Evolutionary conservation across 1,140 invertebrate genomes (phyloP), one percentile per base, ranked within the genome.

Genomic region (Marisa cornuarietis): DNA sequence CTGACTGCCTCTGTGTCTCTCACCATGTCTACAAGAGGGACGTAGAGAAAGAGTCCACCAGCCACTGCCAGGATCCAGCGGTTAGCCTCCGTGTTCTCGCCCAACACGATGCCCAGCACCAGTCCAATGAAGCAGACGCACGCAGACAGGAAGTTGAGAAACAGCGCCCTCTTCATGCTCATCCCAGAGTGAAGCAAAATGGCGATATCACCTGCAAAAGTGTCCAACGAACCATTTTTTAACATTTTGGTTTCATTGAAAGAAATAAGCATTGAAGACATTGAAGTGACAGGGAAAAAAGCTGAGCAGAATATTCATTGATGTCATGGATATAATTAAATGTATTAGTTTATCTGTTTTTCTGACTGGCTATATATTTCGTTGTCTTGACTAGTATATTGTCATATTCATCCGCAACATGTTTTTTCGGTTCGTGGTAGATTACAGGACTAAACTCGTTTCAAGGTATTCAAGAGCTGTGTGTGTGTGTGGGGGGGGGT

Each of bases 121-220:
- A 95, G 87, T 9, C 94, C 94, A 13, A 94, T 24, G 82, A 93
- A 94, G 83, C 93, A 94, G 0, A 92, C 92, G 71, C 92, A 91
- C 0, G 94, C 94, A 16, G 93, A 93, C 13, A 95, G 88, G 81
- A 94, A 94, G 88, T 95, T 95, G 87, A 93, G 94, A 6, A 93
- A 82, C 22, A 95, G 84, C 4, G 94, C 94, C 85, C 94, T 92
- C 78, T 92, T 91, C 82, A 94, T 92, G 3, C 91, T 91, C 92
- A 95, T 93, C 22, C 94, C 94, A 72, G 94, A 91, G 85, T 93
- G 93, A 10, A 95, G 88, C 16, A 95, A 90, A 71, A 95, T 94
- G 16, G 94, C 94, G 87, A 95, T 94, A 87, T 95, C 94, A 65
- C 94, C 94, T 94, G 88, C 10, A 85, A 66, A 74, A n/a, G 69